phyloP scores from a whole-genome alignment of 2,113 vertebrate species.

The Eptatretus burgeri region DNA sequence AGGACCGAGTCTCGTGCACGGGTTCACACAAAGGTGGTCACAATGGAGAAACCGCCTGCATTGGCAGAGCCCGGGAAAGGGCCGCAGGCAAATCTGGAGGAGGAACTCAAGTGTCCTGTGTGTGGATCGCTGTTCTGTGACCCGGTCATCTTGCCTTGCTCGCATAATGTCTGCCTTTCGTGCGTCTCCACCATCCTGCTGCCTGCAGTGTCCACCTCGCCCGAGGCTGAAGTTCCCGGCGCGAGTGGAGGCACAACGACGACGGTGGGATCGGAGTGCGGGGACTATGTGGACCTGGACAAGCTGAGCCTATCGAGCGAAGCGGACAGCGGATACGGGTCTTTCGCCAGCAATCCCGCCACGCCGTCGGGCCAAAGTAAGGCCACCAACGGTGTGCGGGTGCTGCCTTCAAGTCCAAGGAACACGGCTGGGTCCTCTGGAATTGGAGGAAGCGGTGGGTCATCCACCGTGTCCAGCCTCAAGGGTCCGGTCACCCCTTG shows the following conservation, averaged over 20 bases:
- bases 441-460: constrained; percentile 13
- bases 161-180: constrained; percentile 64
- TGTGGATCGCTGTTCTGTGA: constrained; percentile 65
- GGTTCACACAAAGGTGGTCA: neutral
- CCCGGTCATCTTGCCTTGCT: constrained; percentile 52
- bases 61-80: neutral
- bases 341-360: constrained; percentile 19
- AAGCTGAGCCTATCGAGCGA: constrained; percentile 81
- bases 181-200: constrained; percentile 72
- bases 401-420: constrained; percentile 26
- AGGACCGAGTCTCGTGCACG: too few species aligned
- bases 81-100: constrained; percentile 35
- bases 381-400: constrained; percentile 38
- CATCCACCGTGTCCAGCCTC: constrained; percentile 10
- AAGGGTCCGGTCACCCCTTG: constrained; percentile 19
- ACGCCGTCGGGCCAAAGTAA: constrained; percentile 68
- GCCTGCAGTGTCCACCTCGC: constrained; percentile 12
- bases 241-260: constrained; percentile 9
- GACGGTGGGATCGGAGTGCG: constrained; percentile 11
- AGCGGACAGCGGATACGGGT: constrained; percentile 85
- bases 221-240: constrained; percentile 7
- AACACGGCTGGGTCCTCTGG: constrained; percentile 14
- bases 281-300: constrained; percentile 20
- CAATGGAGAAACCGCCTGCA: neutral
- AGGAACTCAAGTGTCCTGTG: constrained; percentile 80